Percentiles rank a stretch among this genome's conserved stretches.
Evolutionary conservation across 2,113 vertebrate genomes (phyloP).

Genomic region (Halichoeres trimaculatus): DNA sequence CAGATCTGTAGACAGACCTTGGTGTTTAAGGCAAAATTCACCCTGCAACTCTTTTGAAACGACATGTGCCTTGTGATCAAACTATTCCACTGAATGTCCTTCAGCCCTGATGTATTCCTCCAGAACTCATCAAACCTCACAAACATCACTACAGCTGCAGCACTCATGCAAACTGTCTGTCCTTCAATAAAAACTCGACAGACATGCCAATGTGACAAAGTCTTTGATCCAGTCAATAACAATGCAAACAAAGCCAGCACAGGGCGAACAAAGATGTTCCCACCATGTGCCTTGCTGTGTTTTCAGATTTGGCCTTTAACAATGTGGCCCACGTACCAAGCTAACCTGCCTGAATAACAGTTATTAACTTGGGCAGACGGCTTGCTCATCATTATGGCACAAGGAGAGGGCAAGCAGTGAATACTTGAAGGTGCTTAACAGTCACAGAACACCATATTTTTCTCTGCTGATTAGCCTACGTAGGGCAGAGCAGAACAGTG

Average conservation of each 20-base stretch:
- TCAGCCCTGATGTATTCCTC: background rate
- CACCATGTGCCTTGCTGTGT: slow-evolving; percentile 11
- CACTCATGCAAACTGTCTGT: background rate
- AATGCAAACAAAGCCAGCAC: slow-evolving; percentile 42
- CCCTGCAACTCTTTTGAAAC: background rate
- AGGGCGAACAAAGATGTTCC: slow-evolving; percentile 2
- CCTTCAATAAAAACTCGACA: slow-evolving; percentile 16
- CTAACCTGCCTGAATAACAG: slow-evolving; percentile 63
- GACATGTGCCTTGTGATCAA: background rate
- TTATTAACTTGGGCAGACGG: slow-evolving; percentile 62
- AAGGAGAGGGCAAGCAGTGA: slow-evolving; percentile 65
- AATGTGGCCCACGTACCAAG: slow-evolving; percentile 51
- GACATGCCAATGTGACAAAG: background rate
- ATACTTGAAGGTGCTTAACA: slow-evolving; percentile 63
- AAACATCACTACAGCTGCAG: background rate
- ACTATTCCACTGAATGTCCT: background rate
- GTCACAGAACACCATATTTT: slow-evolving; percentile 51
- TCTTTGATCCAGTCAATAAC: slow-evolving; percentile 26
- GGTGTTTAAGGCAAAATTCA: too few relatives aligned
- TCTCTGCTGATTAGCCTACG: slow-evolving; percentile 61
- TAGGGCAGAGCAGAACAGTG: slow-evolving; percentile 1
- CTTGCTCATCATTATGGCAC: slow-evolving; percentile 69
- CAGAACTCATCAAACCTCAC: background rate
- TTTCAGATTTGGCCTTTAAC: slow-evolving; percentile 59
- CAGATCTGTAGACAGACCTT: too few relatives aligned